phyloP scores from a whole-genome alignment of 2,113 vertebrate genomes.

The Acanthochromis polyacanthus region DNA sequence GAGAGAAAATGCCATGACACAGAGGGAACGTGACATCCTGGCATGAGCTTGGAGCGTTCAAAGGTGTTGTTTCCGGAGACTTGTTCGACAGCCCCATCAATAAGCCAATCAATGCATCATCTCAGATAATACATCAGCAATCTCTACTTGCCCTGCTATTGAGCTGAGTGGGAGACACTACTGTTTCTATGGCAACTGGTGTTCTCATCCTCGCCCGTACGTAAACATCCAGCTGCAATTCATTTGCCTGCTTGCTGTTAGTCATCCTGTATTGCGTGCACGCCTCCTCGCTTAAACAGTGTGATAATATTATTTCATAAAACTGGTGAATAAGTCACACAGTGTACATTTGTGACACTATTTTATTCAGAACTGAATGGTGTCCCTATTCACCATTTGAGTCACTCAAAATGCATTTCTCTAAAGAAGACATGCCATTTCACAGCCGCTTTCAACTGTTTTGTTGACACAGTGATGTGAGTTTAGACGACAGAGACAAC shows the following conservation, averaged over 20 bases:
- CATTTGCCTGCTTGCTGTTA: conserved; percentile 45
- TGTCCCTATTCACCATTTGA: neutral
- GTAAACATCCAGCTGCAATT: conserved; percentile 72
- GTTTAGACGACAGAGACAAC: too few relatives aligned
- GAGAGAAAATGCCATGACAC: conserved; percentile 13
- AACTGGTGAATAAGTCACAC: neutral
- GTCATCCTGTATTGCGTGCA: conserved; percentile 50
- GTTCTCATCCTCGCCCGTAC: conserved; percentile 43
- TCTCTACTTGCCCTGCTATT: conserved; percentile 58
- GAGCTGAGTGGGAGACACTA: conserved; percentile 71
- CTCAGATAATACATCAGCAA: conserved; percentile 57
- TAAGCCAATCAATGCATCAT: conserved; percentile 68
- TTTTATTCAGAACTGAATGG: neutral
- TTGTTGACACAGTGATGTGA: too few relatives aligned
- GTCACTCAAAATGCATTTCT: neutral
- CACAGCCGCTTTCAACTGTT: too few relatives aligned
- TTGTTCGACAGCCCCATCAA: conserved; percentile 53
- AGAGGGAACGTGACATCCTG: neutral
- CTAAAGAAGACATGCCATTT: neutral
- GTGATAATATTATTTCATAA: conserved; percentile 33
- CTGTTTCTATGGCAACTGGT: conserved; percentile 78
- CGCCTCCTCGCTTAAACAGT: conserved; percentile 28
- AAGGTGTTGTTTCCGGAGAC: conserved; percentile 23
- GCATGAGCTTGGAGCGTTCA: conserved; percentile 23
- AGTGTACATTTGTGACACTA: neutral